Evolutionary conservation across 2,113 vertebrate genomes (phyloP).

Genomic region (Astatotilapia flaviijosephi): DNA sequence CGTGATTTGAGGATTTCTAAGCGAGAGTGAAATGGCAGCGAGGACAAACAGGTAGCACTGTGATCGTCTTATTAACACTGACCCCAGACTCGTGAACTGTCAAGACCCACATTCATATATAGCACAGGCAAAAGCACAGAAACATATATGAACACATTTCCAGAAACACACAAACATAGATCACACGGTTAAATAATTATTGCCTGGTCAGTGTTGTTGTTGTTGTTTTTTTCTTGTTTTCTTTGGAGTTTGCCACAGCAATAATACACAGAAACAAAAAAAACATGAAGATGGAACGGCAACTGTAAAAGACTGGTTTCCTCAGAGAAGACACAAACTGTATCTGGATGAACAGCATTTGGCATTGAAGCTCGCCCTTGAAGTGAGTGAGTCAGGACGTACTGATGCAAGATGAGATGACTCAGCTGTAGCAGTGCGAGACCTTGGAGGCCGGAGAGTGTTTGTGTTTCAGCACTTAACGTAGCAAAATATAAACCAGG

Average conservation of each 20-base stretch:
- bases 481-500: constrained; percentile 57
- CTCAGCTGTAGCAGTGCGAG: constrained; percentile 5
- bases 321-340: neutral
- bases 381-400: neutral
- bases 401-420: neutral
- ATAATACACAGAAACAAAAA: constrained; percentile 53
- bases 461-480: constrained; percentile 43
- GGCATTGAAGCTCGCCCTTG: neutral
- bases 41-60: constrained; percentile 71
- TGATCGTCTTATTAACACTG: constrained; percentile 68
- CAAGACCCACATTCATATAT: constrained; percentile 35
- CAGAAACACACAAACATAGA: neutral
- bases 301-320: neutral
- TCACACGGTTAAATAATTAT: neutral
- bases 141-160: neutral
- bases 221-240: neutral
- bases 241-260: constrained; percentile 61
- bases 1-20: neutral
- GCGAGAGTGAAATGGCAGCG: neutral
- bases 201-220: neutral
- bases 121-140: constrained; percentile 15
- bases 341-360: neutral
- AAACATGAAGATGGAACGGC: neutral
- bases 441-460: neutral
- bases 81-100: constrained; percentile 75